Conservation (phyloP, 2,797 vertebrate species). For the Anguilla obscura region DNA sequence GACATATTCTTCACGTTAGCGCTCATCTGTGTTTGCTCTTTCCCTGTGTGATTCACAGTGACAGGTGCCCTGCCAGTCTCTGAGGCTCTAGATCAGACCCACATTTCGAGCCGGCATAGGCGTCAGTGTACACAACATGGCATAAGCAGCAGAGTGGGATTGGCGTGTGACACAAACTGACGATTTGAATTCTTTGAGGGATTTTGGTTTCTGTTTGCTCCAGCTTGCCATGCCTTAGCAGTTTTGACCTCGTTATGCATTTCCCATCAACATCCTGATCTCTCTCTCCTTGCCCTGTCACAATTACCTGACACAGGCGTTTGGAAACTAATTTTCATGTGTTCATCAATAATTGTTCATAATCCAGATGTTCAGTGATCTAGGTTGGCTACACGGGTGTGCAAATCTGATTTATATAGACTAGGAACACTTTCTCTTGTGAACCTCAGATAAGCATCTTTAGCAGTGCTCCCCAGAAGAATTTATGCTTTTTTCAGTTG, state of each 20-base stretch:
- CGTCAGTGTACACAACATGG: neutral
- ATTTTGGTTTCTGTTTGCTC: neutral
- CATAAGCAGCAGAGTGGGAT: neutral
- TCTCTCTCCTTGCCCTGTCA: neutral
- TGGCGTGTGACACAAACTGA: neutral
- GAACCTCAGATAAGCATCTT: neutral
- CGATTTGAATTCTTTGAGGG: neutral
- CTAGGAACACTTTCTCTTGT: neutral
- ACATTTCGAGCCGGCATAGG: neutral
- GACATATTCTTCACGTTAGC: neutral
- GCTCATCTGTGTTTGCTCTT: neutral
- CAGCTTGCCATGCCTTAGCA: neutral
- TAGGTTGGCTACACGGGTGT: neutral
- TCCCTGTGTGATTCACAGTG: constrained; percentile 10
- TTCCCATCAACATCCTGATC: neutral
- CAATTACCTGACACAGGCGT: neutral
- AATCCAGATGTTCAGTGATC: neutral
- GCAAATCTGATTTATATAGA: neutral
- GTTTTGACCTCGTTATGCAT: neutral
- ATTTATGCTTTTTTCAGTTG: neutral
- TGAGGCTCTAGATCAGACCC: neutral
- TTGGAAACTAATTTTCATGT: neutral
- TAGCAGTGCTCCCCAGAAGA: neutral
- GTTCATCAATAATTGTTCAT: neutral
- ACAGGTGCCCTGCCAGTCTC: neutral